Evolutionary conservation across 1,140 invertebrate genomes (phyloP).

Genomic region (Zaprionus capensis): DNA sequence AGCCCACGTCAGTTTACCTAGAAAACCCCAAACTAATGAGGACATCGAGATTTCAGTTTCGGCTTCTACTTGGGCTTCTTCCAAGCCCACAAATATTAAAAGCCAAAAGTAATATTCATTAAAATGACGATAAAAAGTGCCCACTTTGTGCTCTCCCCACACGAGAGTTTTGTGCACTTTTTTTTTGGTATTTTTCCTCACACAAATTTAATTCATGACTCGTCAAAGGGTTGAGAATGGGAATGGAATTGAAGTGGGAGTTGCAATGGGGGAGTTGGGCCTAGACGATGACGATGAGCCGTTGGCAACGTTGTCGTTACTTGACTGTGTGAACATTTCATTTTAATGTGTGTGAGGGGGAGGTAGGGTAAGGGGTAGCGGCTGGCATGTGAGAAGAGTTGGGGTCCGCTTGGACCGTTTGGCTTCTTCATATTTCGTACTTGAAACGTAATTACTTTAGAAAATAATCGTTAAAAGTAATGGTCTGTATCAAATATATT

Average conservation of each 20-base stretch:
- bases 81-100: conserved; percentile 60
- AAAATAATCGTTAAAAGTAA: conserved; percentile 84
- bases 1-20: conserved; percentile 20
- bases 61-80: not conserved
- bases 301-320: conserved; percentile 48
- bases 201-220: conserved; percentile 66
- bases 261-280: conserved; percentile 30
- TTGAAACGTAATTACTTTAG: conserved; percentile 84
- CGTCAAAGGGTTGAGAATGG: conserved; percentile 49
- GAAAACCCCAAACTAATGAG: conserved; percentile 24
- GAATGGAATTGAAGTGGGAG: not conserved
- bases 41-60: conserved; percentile 19
- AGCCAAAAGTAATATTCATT: conserved; percentile 78
- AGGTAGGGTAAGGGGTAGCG: not conserved
- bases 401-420: conserved; percentile 28
- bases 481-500: conserved; percentile 84
- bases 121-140: conserved; percentile 68
- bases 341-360: conserved; percentile 60
- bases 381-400: conserved; percentile 57
- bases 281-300: conserved; percentile 51
- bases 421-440: conserved; percentile 83
- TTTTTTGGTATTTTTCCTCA: conserved; percentile 11
- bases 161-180: conserved; percentile 11
- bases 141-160: not conserved
- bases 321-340: conserved; percentile 73